Base-by-base conservation (phyloP, 2,797 vertebrate genomes). In the Acipenser transmontanus region DNA sequence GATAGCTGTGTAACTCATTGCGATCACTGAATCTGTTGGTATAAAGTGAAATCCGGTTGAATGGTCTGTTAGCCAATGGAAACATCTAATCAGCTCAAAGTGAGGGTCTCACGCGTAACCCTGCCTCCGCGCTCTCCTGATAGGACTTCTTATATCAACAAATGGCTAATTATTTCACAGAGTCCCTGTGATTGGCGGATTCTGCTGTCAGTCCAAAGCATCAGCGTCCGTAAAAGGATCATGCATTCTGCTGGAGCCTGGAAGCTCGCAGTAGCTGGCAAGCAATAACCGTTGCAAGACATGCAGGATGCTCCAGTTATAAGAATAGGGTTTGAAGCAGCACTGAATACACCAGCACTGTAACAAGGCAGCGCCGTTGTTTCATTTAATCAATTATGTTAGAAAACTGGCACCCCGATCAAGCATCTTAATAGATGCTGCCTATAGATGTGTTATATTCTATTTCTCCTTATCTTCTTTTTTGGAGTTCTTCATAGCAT, bases 121-220 rank as follows among this genome's bases (percentile, higher is more conserved):
- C 77, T 79, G 68, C 82, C 85, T 69, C 1, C 10, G 0, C 34
- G 13, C 8, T n/a, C 11, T 59, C 8, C 14, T 65, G 63, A 91
- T 87, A 87, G 87, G 92, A 10, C 66, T 13, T 0, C 65, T 72
- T 68, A 14, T 70, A n/a, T 77, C 68, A 76, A 83, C 78, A 75
- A 70, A 72, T 61, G 8, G 70, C 75, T 73, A 76, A 76, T 62
- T 78, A 70, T 74, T 69, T 49, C 20, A 12, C 6, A 1, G 0
- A 0, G 4, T 1, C 1, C 14, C 62, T 0, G 9, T 67, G 3
- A 88, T 88, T 81, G 89, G 91, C 59, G 52, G n/a, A 2, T 0
- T 10, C 59, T 0, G 12, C 63, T 71, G 87, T 80, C 89, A 68
- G 34, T 92, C 86, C 57, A 0, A 2, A 4, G 8, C 49, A 2